Percentiles rank a stretch among this genome's conserved stretches.
Conservation (phyloP, 2,888 invertebrate species). For the Cosmia pyralina region DNA sequence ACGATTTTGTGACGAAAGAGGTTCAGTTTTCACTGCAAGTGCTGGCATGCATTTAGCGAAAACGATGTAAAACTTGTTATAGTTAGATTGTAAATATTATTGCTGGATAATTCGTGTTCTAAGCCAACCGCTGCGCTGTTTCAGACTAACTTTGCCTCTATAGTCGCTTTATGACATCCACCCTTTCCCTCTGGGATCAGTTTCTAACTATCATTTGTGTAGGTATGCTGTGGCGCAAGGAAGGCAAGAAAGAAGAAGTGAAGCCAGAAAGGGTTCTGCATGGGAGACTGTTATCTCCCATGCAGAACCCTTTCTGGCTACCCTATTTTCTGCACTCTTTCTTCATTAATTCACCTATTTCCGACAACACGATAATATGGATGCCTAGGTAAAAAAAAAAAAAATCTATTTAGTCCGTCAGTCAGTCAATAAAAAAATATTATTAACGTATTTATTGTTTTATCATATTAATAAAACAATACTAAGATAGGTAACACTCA, state of each 20-base stretch:
- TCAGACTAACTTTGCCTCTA: not conserved
- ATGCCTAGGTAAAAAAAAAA: too few relatives aligned
- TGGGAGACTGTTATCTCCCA: too few relatives aligned
- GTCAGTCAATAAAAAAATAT: too few relatives aligned
- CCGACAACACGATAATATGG: not conserved
- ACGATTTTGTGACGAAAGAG: not conserved
- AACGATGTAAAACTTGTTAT: not conserved
- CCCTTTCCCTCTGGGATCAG: not conserved
- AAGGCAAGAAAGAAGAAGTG: not conserved
- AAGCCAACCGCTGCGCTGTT: not conserved
- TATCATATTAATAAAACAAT: too few relatives aligned
- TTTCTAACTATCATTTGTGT: not conserved
- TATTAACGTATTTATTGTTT: too few relatives aligned
- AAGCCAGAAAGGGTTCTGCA: too few relatives aligned
- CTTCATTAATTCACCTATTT: not conserved
- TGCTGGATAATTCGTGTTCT: not conserved
- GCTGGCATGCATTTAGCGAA: not conserved
- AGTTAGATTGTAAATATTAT: not conserved
- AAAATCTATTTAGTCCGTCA: too few relatives aligned
- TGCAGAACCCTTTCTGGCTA: not conserved
- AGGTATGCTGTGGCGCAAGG: not conserved
- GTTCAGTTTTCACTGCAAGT: conserved; percentile 15
- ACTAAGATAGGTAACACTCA: too few relatives aligned
- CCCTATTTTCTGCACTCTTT: not conserved
- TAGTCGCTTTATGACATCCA: not conserved